Percentiles rank a stretch among this genome's conserved stretches.
Evolutionary conservation across 2,888 invertebrate genomes (phyloP).

Genomic region (Balanococcus diminutus): DNA sequence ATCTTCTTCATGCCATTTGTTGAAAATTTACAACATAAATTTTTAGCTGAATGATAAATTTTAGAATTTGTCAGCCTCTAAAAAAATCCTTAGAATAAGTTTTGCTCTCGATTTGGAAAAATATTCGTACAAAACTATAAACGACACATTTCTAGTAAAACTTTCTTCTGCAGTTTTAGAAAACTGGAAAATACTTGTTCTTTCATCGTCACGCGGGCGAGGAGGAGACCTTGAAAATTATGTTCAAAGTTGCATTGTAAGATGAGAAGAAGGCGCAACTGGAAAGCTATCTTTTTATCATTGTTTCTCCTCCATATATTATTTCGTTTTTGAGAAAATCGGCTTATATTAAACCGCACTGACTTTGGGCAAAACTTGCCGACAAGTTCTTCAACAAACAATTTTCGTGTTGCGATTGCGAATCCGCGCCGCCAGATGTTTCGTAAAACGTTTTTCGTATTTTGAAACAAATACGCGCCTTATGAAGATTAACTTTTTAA

Average conservation of each 20-base stretch:
- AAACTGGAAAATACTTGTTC: neutral
- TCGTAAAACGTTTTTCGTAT: constrained; percentile 22
- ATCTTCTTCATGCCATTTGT: too few species aligned
- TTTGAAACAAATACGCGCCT: constrained; percentile 17
- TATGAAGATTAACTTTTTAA: constrained; percentile 15
- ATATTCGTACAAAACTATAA: too few species aligned
- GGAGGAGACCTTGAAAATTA: neutral
- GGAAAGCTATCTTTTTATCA: constrained; percentile 15
- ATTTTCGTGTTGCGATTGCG: neutral
- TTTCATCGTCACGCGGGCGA: neutral
- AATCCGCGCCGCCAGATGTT: constrained; percentile 1
- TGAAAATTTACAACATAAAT: too few species aligned
- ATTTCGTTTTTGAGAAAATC: neutral
- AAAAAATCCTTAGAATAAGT: too few species aligned
- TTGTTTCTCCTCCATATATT: neutral
- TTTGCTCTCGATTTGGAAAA: too few species aligned
- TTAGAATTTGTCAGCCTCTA: too few species aligned
- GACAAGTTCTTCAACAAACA: constrained; percentile 8
- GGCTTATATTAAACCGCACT: constrained; percentile 18
- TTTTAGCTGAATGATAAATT: too few species aligned
- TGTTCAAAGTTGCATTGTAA: neutral
- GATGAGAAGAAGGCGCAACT: neutral
- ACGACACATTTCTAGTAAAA: too few species aligned
- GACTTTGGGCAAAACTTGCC: constrained; percentile 6
- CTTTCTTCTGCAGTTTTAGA: neutral